Evolutionary conservation across 2,888 invertebrate species (phyloP).

Genomic region (Cantharis flavilabris): DNA sequence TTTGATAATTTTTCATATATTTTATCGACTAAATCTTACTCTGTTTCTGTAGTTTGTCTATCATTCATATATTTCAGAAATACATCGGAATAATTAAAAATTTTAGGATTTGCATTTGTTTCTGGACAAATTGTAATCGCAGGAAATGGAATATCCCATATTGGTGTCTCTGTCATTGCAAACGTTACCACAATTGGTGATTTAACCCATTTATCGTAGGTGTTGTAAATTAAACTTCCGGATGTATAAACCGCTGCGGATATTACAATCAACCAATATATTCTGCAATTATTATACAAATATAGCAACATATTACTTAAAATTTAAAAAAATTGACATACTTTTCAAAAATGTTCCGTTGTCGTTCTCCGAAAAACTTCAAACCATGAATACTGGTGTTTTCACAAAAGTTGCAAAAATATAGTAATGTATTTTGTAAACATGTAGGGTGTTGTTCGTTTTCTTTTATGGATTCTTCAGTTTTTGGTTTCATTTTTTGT

Average conservation of each 20-base stretch:
- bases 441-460: not conserved
- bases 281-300: not conserved
- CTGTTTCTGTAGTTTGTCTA: not conserved
- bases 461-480: not conserved
- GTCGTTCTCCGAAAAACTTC: slow-evolving; percentile 3
- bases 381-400: slow-evolving; percentile 11
- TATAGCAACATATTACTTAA: not conserved
- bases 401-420: slow-evolving; percentile 7
- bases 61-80: not conserved
- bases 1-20: not conserved
- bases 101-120: not conserved
- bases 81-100: not conserved
- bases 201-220: not conserved
- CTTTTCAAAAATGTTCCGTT: slow-evolving; percentile 5
- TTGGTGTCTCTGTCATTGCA: not conserved
- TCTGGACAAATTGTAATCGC: not conserved
- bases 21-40: not conserved
- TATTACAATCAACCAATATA: not conserved
- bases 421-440: not conserved
- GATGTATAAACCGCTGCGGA: not conserved
- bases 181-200: not conserved
- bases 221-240: not conserved
- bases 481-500: not conserved
- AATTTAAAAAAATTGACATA: not conserved
- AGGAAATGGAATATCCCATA: not conserved